Evolutionary conservation across 2,888 invertebrate genomes (phyloP), one percentile per base, ranked within the genome.

Genomic region (Tethea ocularis): DNA sequence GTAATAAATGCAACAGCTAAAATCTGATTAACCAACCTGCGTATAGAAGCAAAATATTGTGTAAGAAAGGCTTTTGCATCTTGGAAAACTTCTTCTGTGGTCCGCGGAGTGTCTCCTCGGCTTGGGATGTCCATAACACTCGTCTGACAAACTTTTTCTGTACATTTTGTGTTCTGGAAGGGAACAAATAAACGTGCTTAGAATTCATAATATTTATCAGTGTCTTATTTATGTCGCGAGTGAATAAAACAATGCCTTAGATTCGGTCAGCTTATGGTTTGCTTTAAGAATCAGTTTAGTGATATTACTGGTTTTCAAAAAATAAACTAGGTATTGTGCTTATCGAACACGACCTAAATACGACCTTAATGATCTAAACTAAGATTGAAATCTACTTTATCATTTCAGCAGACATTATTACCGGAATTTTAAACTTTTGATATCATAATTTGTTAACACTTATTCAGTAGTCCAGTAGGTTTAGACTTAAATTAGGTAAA

Each of bases 21-120:
- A 15, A 20, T 52, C 10, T n/a, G 36, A 11, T 11, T 26, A 17
- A n/a, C 24, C 54, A 93, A 98, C 98, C 98, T 96, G 92, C 97
- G 95, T 75, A 98, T 98, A 20, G 98, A 98, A 55, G 96, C 94
- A 82, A 96, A 98, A 89, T 98, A 99, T 87, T 98, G 97, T 79
- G 96, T 96, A 56, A 98, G 94, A 86, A 98, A 98, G 73, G 97
- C 96, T 84, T 97, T 96, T 24, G 98, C 98, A 58, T 98, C 96
- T 52, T 93, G 87, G 63, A 96, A 93, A 0, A 97, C 94, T 77
- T 97, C 96, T 60, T 96, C 96, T 8, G 94, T 82, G 54, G 94
- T 93, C 52, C 97, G 93, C 0, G 95, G 92, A n/a, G 94, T 94
- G n/a, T 94, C 93, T 4, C 94, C 87, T 52, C 88, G 75, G 36